Conservation (phyloP, 2,113 vertebrate species). For the Osmerus mordax region DNA sequence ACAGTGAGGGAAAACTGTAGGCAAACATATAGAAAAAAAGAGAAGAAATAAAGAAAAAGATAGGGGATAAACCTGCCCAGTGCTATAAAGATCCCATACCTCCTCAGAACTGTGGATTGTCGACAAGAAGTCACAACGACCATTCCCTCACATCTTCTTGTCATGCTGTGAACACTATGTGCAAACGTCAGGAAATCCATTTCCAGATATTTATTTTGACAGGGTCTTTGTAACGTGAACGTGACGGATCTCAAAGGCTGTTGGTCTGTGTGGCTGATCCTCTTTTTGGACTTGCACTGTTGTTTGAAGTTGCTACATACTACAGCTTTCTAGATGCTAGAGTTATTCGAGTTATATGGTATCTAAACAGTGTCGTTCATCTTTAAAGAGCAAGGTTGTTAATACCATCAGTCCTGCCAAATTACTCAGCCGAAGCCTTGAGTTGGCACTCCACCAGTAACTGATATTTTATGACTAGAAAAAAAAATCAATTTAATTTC, state of each 20-base stretch:
- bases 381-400: constrained; percentile 28
- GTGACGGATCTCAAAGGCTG: constrained; percentile 11
- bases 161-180: constrained; percentile 24
- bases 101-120: constrained; percentile 23
- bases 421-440: constrained; percentile 42
- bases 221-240: constrained; percentile 38
- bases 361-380: neutral
- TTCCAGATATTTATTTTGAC: constrained; percentile 38
- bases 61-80: neutral
- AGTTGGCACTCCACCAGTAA: constrained; percentile 33
- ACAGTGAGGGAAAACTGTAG: neutral
- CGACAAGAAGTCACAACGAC: constrained; percentile 36
- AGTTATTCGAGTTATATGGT: neutral
- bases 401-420: constrained; percentile 39
- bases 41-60: neutral
- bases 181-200: constrained; percentile 35
- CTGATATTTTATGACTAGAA: constrained; percentile 16
- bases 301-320: constrained; percentile 32
- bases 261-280: constrained; percentile 25
- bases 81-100: neutral
- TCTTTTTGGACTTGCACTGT: constrained; percentile 19
- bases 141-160: constrained; percentile 25
- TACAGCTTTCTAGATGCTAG: neutral
- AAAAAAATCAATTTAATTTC: constrained; percentile 40
- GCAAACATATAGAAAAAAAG: neutral